Evolutionary conservation across 2,797 vertebrate genomes (phyloP).

Genomic region (Gymnodraco acuticeps): DNA sequence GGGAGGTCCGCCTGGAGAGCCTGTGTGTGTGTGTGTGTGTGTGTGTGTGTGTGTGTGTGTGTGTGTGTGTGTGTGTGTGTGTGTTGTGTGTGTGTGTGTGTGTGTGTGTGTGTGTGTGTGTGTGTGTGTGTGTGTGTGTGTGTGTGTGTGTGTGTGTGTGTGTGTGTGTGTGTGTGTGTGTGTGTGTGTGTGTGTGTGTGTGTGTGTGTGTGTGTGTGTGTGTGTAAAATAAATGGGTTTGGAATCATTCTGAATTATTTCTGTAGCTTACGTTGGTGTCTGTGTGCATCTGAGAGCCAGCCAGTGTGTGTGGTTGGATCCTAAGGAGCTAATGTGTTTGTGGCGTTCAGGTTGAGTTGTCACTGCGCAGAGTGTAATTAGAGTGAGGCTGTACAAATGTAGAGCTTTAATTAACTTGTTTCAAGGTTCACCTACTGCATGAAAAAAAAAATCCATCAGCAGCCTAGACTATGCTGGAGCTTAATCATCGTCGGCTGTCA

Average conservation of each 20-base stretch:
- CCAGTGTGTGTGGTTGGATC: constrained; percentile 38
- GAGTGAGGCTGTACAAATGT: constrained; percentile 77
- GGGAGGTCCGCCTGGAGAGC: constrained; percentile 58
- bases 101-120: background rate
- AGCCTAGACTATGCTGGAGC: constrained; percentile 15
- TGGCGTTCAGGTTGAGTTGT: constrained; percentile 67
- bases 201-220: constrained; percentile 50
- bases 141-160: constrained; percentile 15
- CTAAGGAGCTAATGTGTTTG: constrained; percentile 72
- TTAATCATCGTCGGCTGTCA: constrained; percentile 6
- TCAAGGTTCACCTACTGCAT: constrained; percentile 71
- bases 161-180: background rate
- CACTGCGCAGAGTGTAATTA: constrained; percentile 75
- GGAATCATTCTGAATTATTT: constrained; percentile 35
- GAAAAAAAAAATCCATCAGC: constrained; percentile 48
- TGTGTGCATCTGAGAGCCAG: constrained; percentile 20
- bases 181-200: background rate
- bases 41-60: constrained; percentile 4
- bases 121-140: constrained; percentile 55
- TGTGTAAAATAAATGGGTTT: constrained; percentile 33
- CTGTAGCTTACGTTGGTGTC: constrained; percentile 11
- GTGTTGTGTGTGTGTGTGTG: constrained; percentile 10
- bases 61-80: constrained; percentile 30
- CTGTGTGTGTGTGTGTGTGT: background rate
- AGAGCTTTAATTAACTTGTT: constrained; percentile 81